Base-by-base conservation (phyloP, 1,140 invertebrate species). In the Xylocopa sonorina region DNA sequence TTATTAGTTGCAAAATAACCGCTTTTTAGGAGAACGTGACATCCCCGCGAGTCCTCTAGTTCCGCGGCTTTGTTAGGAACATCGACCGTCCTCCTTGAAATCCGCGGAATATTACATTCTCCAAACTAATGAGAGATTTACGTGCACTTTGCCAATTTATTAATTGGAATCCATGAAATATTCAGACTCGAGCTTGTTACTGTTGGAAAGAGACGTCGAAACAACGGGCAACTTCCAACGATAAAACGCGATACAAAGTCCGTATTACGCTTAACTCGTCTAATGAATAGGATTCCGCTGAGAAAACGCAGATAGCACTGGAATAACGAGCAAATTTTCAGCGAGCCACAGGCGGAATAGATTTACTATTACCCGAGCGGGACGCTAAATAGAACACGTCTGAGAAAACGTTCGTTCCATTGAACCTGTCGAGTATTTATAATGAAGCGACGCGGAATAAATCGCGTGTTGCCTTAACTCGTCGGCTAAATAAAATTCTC, bases 1-100 rank as follows among this genome's bases (percentile, higher is more conserved):
- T 53, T 69, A 69, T 69, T 55, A 55, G 48, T 69, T 69, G 34
- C 67, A 69, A 69, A 69, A 69, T 69, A 69, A 69, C 67, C 32
- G 67, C 67, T 69, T 69, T 69, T 69, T 69, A 53, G 50, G 41
- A 18, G 50, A 69, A 69, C 67, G 67, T 69, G 67, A 55, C 67
- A 41, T 69, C 41, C 38, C 10, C 66, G 32, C 9, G 16, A 12
- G 12, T 68, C 10, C 5, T 6, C 29, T 12, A 10, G 14, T 12
- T 21, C 10, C 63, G 43, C 7, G 43, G 21, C 27, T 27, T 27
- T 14, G 3, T 18, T 32, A 18, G 2, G 32, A 66, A 48, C 48
- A 48, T 21, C 24, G 18, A 46, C 21, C n/a, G 9, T 46, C 14
- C 2, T 29, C 24, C 6, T 21, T 14, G 12, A 32, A 32, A 29